Percentiles rank a stretch among this genome's conserved stretches.
Evolutionary conservation across 2,888 invertebrate genomes (phyloP).

Genomic region (Cantharis lateralis): DNA sequence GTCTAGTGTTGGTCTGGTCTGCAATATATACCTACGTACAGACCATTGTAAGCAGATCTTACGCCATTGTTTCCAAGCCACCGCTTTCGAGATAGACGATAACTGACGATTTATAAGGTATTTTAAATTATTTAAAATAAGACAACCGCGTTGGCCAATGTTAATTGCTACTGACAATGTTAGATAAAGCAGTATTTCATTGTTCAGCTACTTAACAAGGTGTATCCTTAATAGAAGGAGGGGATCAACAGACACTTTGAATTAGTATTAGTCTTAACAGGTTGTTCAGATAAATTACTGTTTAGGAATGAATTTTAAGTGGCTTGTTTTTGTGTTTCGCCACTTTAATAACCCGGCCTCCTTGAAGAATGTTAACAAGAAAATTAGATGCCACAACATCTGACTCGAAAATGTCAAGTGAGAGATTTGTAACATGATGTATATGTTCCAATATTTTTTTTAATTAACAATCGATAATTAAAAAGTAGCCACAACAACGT

Average conservation of each 20-base stretch:
- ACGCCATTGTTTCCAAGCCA: constrained; percentile 45
- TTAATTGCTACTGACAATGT: constrained; percentile 44
- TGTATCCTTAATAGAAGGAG: constrained; percentile 43
- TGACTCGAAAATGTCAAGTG: constrained; percentile 33
- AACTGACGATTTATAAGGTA: constrained; percentile 47
- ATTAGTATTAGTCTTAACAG: constrained; percentile 37
- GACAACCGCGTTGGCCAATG: constrained; percentile 40
- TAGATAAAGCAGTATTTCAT: constrained; percentile 35
- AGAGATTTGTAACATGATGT: constrained; percentile 35
- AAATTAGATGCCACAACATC: constrained; percentile 38
- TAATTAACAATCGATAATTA: constrained; percentile 41
- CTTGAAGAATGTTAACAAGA: constrained; percentile 42
- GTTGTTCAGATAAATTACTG: constrained; percentile 34
- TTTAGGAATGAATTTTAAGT: constrained; percentile 37
- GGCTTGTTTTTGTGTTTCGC: constrained; percentile 36
- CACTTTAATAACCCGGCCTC: constrained; percentile 35
- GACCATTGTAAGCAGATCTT: constrained; percentile 49
- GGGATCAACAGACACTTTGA: constrained; percentile 37
- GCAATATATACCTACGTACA: constrained; percentile 37
- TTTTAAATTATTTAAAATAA: constrained; percentile 47
- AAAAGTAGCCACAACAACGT: constrained; percentile 9
- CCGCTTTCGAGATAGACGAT: constrained; percentile 44
- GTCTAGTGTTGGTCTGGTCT: constrained; percentile 36
- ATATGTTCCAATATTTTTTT: constrained; percentile 36
- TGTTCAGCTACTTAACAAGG: constrained; percentile 36